Base-by-base conservation (phyloP, 2,113 vertebrate genomes). In the Megaleporinus macrocephalus region DNA sequence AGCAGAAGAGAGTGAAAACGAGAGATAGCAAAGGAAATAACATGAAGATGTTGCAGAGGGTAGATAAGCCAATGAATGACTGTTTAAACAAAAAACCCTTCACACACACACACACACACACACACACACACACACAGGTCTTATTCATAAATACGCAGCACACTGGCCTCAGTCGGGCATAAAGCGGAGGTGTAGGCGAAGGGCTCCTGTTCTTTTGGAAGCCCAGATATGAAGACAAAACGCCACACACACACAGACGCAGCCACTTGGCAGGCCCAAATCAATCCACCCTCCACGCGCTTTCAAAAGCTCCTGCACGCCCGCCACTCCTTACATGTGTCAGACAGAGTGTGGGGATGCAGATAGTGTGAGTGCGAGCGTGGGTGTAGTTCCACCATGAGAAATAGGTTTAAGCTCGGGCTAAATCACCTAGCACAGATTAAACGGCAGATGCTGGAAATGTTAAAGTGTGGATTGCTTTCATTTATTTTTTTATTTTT, bases 11-110 rank as follows among this genome's bases (percentile, higher is more conserved):
- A 77, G 73, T 73, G 62, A 65, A 75, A 73, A 69, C 51, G 51
- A 63, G 81, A 78, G 81, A 77, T 79, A 59, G 83, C 49, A 59
- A 59, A 57, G 33, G 73, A 85, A 80, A 84, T 79, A 62, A 78
- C 75, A 78, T 66, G 61, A 79, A 78, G 68, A 78, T 65, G 69
- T 78, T 77, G 81, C 75, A 78, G 78, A 69, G 65, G 41, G 36
- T 75, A 69, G 61, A 82, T 82, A 82, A 82, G 80, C 80, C 73
- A 82, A 70, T 82, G 80, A 82, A 82, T 82, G 80, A 76, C 80
- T 82, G 62, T 61, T 82, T 76, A 82, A 82, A 82, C 82, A 80
- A 75, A 76, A 79, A 71, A 20, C 62, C 29, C 44, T 36, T 85
- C 74, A 29, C 22, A 57, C 49, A 59, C 62, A 66, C 33, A 69